Evolutionary conservation across 2,797 vertebrate species (phyloP).

Genomic region (Halcyon smyrnensis): DNA sequence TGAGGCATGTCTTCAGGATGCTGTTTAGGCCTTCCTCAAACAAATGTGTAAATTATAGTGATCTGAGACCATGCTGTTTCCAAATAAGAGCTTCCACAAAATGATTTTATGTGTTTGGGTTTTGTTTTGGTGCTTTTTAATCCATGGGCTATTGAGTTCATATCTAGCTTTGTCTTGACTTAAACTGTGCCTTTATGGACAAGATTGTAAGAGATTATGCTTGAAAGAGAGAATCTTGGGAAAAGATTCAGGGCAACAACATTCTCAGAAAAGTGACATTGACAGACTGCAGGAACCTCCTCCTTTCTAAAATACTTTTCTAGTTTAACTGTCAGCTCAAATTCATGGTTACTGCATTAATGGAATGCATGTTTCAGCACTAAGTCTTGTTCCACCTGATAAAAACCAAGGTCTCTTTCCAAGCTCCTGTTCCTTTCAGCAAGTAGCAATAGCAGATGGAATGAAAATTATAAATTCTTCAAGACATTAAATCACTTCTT

Average conservation of each 20-base stretch:
- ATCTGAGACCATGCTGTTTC: background rate
- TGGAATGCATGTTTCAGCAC: background rate
- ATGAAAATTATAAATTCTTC: background rate
- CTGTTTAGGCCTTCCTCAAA: background rate
- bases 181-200: background rate
- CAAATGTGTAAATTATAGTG: background rate
- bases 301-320: background rate
- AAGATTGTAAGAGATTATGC: background rate
- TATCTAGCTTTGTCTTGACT: background rate
- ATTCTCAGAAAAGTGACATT: background rate
- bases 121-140: background rate
- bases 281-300: background rate
- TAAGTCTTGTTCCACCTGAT: background rate
- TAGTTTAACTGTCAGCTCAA: background rate
- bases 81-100: background rate
- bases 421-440: background rate
- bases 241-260: background rate
- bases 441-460: background rate
- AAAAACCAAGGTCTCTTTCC: background rate
- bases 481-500: background rate
- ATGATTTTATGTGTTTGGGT: fast-evolving
- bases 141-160: background rate
- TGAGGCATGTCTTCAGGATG: background rate
- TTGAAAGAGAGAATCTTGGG: background rate
- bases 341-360: background rate